Conservation (phyloP, 2,888 invertebrate species). For the Pseudolycoriella hygida region DNA sequence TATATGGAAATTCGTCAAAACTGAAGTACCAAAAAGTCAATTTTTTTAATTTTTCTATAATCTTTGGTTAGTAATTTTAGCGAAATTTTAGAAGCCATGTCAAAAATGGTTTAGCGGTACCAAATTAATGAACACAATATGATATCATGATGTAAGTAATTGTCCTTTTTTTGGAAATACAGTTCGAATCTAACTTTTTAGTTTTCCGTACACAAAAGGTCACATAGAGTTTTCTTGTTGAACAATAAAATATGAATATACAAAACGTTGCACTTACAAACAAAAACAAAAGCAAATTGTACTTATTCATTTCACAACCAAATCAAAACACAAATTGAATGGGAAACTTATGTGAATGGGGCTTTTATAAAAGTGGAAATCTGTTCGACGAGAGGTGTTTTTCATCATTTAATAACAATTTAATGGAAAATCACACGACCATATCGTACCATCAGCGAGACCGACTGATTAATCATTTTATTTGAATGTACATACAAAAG, state of each 20-base stretch:
- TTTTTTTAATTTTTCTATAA: no score
- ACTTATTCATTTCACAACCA: conserved; percentile 22
- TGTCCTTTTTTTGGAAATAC: not conserved
- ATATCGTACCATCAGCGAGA: conserved; percentile 3
- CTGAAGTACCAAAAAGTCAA: no score
- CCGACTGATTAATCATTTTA: not conserved
- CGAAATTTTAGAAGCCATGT: no score
- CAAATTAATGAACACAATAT: no score
- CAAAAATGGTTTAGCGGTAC: no score
- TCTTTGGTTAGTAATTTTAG: no score
- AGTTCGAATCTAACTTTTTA: not conserved
- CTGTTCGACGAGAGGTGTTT: not conserved
- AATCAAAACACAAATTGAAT: conserved; percentile 25
- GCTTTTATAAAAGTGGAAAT: conserved; percentile 25
- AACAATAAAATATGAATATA: not conserved
- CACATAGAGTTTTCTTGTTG: not conserved
- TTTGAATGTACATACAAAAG: not conserved
- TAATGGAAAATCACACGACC: conserved; percentile 2
- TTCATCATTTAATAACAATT: not conserved
- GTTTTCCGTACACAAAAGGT: no score
- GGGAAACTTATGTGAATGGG: conserved; percentile 18
- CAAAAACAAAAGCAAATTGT: conserved; percentile 18
- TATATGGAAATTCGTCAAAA: no score
- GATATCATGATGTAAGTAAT: not conserved
- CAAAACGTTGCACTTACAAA: conserved; percentile 20